phyloP scores from a whole-genome alignment of 1,140 invertebrate genomes.

The Sitophilus oryzae region DNA sequence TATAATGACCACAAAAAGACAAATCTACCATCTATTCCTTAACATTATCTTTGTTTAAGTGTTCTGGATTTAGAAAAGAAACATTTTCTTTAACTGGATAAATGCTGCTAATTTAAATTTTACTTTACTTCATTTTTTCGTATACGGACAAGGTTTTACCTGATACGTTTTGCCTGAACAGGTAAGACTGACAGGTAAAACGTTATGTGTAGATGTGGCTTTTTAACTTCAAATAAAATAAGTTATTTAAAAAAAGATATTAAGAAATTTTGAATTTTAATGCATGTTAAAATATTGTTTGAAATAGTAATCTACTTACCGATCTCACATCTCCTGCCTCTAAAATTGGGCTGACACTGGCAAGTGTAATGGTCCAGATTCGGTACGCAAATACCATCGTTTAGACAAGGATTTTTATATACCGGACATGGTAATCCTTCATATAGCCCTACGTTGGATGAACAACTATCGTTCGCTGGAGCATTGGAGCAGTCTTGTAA shows the following conservation, averaged over 20 bases:
- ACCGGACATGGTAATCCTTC: constrained; percentile 63
- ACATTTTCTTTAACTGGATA: no score
- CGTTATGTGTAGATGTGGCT: no score
- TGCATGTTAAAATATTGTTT: not conserved
- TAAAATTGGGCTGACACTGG: constrained; percentile 59
- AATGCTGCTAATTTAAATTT: no score
- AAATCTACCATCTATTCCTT: no score
- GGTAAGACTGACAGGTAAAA: no score
- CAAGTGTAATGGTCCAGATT: constrained; percentile 64
- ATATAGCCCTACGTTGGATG: constrained; percentile 49
- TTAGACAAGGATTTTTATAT: constrained; percentile 60
- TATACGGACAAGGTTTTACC: no score
- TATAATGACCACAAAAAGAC: no score
- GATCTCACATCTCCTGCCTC: constrained; percentile 67
- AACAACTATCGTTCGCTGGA: constrained; percentile 34
- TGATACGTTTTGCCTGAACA: no score
- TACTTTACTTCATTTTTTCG: no score
- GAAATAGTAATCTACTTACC: constrained; percentile 58
- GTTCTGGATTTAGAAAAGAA: no score
- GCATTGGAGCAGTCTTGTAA: constrained; percentile 33
- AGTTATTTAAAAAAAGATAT: not conserved
- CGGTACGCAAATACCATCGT: constrained; percentile 72
- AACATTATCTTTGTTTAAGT: no score
- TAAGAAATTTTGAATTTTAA: no score
- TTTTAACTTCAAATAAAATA: constrained; percentile 4